Percentiles rank a stretch among this genome's conserved stretches.
Conservation (phyloP, 2,797 vertebrate genomes). For the Gallinago nigripennis region DNA sequence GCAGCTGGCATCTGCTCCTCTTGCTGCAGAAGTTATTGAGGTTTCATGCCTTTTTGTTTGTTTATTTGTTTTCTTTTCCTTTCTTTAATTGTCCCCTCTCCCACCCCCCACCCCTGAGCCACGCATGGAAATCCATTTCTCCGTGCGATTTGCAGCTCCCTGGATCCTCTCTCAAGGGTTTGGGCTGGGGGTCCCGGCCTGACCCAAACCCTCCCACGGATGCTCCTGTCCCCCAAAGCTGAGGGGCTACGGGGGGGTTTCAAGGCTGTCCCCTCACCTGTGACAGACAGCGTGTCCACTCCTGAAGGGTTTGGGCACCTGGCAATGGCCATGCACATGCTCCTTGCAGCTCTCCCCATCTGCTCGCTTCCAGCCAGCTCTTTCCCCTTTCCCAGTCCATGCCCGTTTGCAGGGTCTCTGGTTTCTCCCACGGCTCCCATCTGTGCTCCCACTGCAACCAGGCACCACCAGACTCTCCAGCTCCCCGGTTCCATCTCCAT, state of each 20-base stretch:
- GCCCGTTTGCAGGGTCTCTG: neutral
- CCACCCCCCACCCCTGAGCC: neutral
- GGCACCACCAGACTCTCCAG: neutral
- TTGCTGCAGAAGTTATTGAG: neutral
- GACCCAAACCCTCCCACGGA: neutral
- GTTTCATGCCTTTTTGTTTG: neutral
- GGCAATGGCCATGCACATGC: fast-evolving
- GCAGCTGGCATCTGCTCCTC: neutral
- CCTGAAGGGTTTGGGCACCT: neutral
- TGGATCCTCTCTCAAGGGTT: neutral
- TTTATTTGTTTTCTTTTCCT: neutral
- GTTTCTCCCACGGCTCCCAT: neutral
- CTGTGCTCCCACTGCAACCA: fast-evolving
- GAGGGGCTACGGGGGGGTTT: neutral
- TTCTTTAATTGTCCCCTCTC: neutral
- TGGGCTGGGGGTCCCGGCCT: neutral
- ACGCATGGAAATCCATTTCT: neutral
- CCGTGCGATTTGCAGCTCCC: neutral
- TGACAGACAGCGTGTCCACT: fast-evolving
- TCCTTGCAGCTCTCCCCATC: neutral
- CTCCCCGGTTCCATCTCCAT: fast-evolving
- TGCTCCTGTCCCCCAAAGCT: neutral
- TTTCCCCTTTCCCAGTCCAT: neutral
- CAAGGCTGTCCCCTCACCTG: fast-evolving
- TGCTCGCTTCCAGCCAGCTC: fast-evolving